Conservation (phyloP, 1,140 invertebrate genomes). For the Papilio xuthus region DNA sequence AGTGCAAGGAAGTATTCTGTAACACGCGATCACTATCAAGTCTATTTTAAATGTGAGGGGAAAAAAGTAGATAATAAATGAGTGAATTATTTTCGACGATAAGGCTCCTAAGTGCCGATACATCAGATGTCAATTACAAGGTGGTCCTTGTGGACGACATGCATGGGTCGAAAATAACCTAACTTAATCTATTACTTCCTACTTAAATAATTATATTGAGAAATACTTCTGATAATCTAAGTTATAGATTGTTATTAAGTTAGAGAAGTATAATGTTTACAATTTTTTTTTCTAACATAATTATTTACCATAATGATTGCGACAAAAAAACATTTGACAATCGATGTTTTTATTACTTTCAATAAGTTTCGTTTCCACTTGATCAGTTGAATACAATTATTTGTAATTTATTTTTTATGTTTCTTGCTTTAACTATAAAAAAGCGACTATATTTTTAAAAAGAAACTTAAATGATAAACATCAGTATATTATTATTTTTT, state of each 20-base stretch:
- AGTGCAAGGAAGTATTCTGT: constrained; percentile 9
- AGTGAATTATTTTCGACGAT: constrained; percentile 32
- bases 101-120: constrained; percentile 32
- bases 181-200: not conserved
- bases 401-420: not conserved
- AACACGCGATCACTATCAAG: not conserved
- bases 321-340: not conserved
- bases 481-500: not conserved
- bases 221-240: not conserved
- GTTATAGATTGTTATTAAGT: not conserved
- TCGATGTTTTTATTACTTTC: not conserved
- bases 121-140: constrained; percentile 29
- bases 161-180: constrained; percentile 13
- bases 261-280: not conserved
- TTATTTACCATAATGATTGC: not conserved
- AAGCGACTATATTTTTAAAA: not conserved
- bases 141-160: constrained; percentile 21
- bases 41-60: constrained; percentile 30
- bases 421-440: not conserved
- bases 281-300: not conserved
- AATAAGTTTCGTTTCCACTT: not conserved
- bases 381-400: not conserved
- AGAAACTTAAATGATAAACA: not conserved
- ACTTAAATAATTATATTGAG: not conserved
- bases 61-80: constrained; percentile 33